Evolutionary conservation across 2,888 invertebrate genomes (phyloP), one percentile per base, ranked within the genome.

Genomic region (Thera obeliscata): DNA sequence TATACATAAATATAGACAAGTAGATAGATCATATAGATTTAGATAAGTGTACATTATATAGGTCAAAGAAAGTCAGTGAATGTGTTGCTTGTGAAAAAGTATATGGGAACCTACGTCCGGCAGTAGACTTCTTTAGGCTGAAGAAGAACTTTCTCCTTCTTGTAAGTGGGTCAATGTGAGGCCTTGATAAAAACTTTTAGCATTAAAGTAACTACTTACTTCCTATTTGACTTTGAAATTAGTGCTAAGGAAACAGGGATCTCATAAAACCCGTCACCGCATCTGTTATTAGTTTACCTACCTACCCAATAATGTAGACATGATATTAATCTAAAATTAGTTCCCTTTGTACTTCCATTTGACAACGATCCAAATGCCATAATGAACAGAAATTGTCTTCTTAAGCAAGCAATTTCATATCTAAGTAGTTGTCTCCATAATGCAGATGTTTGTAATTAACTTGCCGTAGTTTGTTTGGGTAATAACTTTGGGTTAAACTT

Each of bases 361-460:
- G 71, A 76, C 64, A 61, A 64, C 52, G 60, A 54, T 66, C 63
- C 69, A 69, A 66, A 63, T 56, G 48, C 52, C 54, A 56, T 69
- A 62, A 66, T 69, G 48, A 63, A 66, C 60, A 57, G 63, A 57
- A 66, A 61, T 60, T 61, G 60, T 52, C 52, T 56, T 52, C 62
- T 43, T 12, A 43, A 57, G 43, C 61, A 62, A 69, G 61, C 64
- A 67, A 59, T 66, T 69, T 69, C 63, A 66, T 65, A 65, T 58
- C 62, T 62, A n/a, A 48, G 57, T 48, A 48, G 33, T 55, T 38
- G 56, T 60, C 49, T 56, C 56, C 41, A 65, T 60, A 54, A 49
- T 50, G 56, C 65, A 50, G 60, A 64, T 55, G 64, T 65, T 65
- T 46, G 43, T 48, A 58, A 46, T 46, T 58, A 35, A 35, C 35